A percentile compares a stretch with the other conserved stretches of the same genome.
phyloP scores from a whole-genome alignment of 2,797 vertebrate species.

The Otolemur crassicaudatus region DNA sequence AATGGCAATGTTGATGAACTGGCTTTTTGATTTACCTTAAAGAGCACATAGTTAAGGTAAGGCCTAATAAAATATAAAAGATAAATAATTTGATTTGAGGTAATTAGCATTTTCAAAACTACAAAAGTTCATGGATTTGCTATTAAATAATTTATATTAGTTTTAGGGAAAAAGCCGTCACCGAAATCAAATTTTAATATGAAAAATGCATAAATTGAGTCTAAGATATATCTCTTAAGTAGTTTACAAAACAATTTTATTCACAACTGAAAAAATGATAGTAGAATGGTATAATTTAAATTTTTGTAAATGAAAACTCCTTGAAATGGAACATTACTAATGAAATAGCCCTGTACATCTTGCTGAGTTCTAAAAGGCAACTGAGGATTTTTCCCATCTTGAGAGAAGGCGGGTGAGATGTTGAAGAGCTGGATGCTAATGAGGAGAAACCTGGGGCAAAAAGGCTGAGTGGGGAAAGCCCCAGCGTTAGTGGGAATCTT shows the following conservation, averaged over 20 bases:
- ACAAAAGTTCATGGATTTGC: constrained; percentile 47
- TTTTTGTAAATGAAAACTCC: constrained; percentile 49
- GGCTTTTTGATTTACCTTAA: constrained; percentile 24
- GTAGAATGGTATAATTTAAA: constrained; percentile 10
- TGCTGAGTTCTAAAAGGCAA: not conserved
- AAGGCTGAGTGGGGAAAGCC: too few relatives aligned
- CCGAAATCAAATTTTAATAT: constrained; percentile 55
- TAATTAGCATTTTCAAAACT: constrained; percentile 42
- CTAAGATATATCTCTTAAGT: constrained; percentile 48
- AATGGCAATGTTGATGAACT: constrained; percentile 52
- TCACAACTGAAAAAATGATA: constrained; percentile 30
- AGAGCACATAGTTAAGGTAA: constrained; percentile 58
- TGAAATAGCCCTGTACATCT: not conserved
- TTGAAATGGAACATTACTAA: constrained; percentile 23
- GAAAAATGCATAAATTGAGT: constrained; percentile 7
- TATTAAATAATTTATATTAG: constrained; percentile 42
- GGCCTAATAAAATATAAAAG: constrained; percentile 3
- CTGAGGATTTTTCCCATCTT: not conserved
- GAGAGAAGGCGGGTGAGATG: too few relatives aligned
- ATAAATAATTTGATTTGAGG: constrained; percentile 61
- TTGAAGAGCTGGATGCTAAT: too few relatives aligned
- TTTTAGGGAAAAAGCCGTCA: constrained; percentile 37
- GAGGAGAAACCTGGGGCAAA: too few relatives aligned
- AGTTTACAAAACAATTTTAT: constrained; percentile 40
- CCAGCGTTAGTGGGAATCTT: too few relatives aligned